Percentiles rank a stretch among this genome's conserved stretches.
Conservation (phyloP, 2,797 vertebrate species). For the Natrix natrix region DNA sequence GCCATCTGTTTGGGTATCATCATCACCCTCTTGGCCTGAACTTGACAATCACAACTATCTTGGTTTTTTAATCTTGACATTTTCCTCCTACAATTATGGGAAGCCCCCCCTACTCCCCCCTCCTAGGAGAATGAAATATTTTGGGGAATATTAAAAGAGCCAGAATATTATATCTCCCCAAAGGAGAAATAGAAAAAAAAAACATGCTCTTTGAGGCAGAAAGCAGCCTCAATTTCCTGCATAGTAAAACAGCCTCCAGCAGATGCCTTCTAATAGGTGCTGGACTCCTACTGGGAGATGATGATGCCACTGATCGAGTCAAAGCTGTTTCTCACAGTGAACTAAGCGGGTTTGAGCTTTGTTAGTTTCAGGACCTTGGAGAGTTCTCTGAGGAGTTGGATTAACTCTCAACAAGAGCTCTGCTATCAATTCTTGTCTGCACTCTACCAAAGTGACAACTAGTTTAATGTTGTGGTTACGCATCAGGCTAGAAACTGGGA, state of each 20-base stretch:
- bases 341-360: not conserved
- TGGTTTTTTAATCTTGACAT: not conserved
- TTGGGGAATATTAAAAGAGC: too few relatives aligned
- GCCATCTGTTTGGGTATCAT: too few relatives aligned
- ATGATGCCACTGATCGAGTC: not conserved
- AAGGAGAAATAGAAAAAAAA: too few relatives aligned
- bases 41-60: not conserved
- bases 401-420: not conserved
- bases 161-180: too few relatives aligned
- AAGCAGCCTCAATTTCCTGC: too few relatives aligned
- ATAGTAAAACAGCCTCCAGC: too few relatives aligned
- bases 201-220: too few relatives aligned
- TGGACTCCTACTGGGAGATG: not conserved
- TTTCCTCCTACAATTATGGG: not conserved
- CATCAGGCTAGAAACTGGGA: not conserved
- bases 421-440: not conserved
- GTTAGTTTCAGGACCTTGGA: not conserved
- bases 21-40: not conserved
- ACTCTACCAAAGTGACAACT: not conserved
- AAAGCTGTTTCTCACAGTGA: not conserved
- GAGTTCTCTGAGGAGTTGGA: not conserved
- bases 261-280: not conserved
- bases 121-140: too few relatives aligned
- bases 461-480: not conserved
- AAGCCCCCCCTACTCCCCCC: too few relatives aligned